Evolutionary conservation across 2,888 invertebrate genomes (phyloP).

Genomic region (Elegia similella): DNA sequence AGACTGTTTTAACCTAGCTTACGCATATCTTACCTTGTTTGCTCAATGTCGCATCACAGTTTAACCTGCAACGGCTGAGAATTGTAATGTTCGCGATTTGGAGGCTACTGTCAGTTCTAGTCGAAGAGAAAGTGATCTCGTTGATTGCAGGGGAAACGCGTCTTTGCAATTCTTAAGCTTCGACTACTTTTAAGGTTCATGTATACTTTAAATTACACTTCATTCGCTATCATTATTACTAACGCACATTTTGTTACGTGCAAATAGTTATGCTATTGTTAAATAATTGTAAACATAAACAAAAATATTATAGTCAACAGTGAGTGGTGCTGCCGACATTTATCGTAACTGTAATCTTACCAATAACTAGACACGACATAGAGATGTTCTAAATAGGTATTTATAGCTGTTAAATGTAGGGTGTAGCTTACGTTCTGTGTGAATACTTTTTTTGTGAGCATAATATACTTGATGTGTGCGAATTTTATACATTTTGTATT

Average conservation of each 20-base stretch:
- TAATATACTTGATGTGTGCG: slow-evolving; percentile 51
- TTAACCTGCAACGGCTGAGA: slow-evolving; percentile 46
- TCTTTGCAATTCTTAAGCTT: slow-evolving; percentile 26
- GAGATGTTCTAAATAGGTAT: slow-evolving; percentile 38
- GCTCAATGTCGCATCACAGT: slow-evolving; percentile 46
- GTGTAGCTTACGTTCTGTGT: slow-evolving; percentile 53
- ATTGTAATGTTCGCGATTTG: slow-evolving; percentile 24
- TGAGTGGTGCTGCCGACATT: slow-evolving; percentile 32
- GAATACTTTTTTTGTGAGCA: slow-evolving; percentile 56
- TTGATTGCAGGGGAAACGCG: slow-evolving; percentile 41
- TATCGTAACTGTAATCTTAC: slow-evolving; percentile 17
- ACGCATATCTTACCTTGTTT: slow-evolving; percentile 31
- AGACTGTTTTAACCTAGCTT: slow-evolving; percentile 28
- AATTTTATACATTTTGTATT: slow-evolving; percentile 79
- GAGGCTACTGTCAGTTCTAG: slow-evolving; percentile 56
- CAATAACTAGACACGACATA: slow-evolving; percentile 24
- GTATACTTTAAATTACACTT: slow-evolving; percentile 29
- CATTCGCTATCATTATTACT: slow-evolving; percentile 55
- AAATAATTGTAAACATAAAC: slow-evolving; percentile 13
- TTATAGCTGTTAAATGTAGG: slow-evolving; percentile 41
- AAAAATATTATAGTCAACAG: slow-evolving; percentile 16
- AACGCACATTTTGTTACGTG: slow-evolving; percentile 42
- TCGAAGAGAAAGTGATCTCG: slow-evolving; percentile 47
- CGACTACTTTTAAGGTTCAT: slow-evolving; percentile 26
- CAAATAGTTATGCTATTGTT: neutral